Evolutionary conservation across 1,140 invertebrate species (phyloP), one percentile per base, ranked within the genome.

Genomic region (Danaus plexippus): DNA sequence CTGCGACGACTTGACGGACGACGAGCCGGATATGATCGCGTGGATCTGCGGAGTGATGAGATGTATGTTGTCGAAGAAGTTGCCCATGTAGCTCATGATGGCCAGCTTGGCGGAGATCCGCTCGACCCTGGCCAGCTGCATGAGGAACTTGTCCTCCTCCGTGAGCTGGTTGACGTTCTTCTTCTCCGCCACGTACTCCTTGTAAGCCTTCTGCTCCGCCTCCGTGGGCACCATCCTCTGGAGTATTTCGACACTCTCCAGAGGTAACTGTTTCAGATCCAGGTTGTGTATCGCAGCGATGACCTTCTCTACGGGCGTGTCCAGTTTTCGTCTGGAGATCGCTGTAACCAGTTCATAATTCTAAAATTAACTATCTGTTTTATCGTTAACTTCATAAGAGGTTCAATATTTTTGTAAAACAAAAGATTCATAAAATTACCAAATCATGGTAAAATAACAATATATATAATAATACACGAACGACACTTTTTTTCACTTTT

Each of bases 21-120:
- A 94, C 0, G 96, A 96, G 2, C 96, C 96, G 32, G 95, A 95
- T 75, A 97, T 97, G 47, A 98, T 94, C 44, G 96, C 94, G 88
- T 97, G 95, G 63, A 98, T 90, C 82, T 96, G 94, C 46, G 97
- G 98, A 51, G 94, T 94, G 64, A 99, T 94, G 1, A 96, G 88
- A 80, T 98, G 95, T 9, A 98, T 88, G 77, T 94, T 97, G 75
- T 99, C 97, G 64, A 94, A 93, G 88, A 99, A 99, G 84, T 97
- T 99, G 12, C 96, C 96, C 89, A 99, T 98, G 77, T 98, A 99
- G 75, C 92, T 95, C 97, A 99, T 99, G 56, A 99, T 98, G 9
- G 94, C 92, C 13, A 99, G 87, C 85, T 99, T 99, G 6, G 96
- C 96, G 9, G 94, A 92, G 67, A 99, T 93, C 68, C 98, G 89